These are phyloP conservation scores for Drosophila meridionalis DNA, from an alignment of 2,888 invertebrate genomes.

Conservation along the genomic window DNA sequence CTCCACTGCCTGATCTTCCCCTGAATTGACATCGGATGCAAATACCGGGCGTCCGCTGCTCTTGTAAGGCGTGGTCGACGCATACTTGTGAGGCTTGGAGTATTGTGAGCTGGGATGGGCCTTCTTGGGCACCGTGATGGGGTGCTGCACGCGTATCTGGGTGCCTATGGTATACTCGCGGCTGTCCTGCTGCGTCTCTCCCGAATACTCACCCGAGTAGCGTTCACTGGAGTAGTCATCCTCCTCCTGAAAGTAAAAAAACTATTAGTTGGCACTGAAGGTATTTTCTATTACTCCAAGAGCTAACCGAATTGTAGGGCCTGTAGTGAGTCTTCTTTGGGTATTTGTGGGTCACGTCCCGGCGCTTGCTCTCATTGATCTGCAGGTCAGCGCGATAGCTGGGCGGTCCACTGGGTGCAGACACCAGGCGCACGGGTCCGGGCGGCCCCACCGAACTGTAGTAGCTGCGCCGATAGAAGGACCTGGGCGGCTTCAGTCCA, in stretches of 20 bases:
- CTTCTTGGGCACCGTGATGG: conserved; percentile 79
- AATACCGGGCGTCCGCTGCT: conserved; percentile 42
- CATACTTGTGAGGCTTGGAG: conserved; percentile 72
- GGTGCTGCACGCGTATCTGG: conserved; percentile 82
- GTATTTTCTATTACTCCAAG: neutral
- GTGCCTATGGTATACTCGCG: conserved; percentile 83
- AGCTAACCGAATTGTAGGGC: conserved; percentile 73
- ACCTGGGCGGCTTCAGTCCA: conserved; percentile 50
- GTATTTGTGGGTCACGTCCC: conserved; percentile 64
- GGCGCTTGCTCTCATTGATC: conserved; percentile 77
- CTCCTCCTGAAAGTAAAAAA: conserved; percentile 65
- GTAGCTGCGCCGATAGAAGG: conserved; percentile 67
- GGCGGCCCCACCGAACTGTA: conserved; percentile 67
- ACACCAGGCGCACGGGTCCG: conserved; percentile 59
- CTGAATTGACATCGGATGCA: conserved; percentile 54
- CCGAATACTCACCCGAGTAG: conserved; percentile 74
- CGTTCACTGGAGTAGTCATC: conserved; percentile 80
- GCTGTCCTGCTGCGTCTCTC: conserved; percentile 76
- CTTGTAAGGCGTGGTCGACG: conserved; percentile 57
- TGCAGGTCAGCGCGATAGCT: conserved; percentile 69
- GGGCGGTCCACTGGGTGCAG: conserved; percentile 48
- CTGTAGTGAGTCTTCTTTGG: conserved; percentile 74
- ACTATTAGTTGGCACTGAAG: neutral
- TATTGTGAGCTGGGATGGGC: conserved; percentile 44
- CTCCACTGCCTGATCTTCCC: conserved; percentile 45